phyloP scores from a whole-genome alignment of 2,888 invertebrate genomes.

The Euzetes globulus region DNA sequence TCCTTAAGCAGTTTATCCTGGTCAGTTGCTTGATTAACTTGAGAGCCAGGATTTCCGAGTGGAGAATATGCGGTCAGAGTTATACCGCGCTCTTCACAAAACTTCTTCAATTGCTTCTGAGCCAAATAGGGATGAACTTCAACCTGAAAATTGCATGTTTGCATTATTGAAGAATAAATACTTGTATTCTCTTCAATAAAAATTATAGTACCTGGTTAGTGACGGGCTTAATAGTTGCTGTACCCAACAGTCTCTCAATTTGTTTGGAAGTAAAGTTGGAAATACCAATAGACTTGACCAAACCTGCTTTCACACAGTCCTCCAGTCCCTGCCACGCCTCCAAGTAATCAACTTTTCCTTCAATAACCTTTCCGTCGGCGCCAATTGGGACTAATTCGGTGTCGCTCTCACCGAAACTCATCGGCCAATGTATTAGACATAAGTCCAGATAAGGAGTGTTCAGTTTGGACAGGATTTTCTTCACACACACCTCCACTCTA shows the following conservation, averaged over 20 bases:
- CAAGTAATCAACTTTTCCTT: conserved; percentile 61
- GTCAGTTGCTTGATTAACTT: conserved; percentile 47
- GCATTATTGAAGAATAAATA: too few relatives aligned
- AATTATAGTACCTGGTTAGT: conserved; percentile 16
- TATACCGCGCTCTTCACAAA: conserved; percentile 58
- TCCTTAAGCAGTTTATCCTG: conserved; percentile 58
- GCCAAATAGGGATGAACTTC: conserved; percentile 70
- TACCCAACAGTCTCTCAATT: conserved; percentile 58
- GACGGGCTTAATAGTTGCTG: conserved; percentile 50
- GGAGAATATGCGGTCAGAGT: conserved; percentile 69
- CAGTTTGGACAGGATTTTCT: conserved; percentile 62
- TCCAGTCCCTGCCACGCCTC: conserved; percentile 62
- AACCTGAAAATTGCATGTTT: too few relatives aligned
- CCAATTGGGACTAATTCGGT: too few relatives aligned
- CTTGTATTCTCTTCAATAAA: too few relatives aligned
- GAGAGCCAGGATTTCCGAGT: conserved; percentile 64
- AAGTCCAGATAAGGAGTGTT: conserved; percentile 71
- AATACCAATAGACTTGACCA: conserved; percentile 66
- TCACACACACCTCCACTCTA: conserved; percentile 62
- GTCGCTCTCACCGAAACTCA: conserved; percentile 55
- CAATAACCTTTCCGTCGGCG: conserved; percentile 54
- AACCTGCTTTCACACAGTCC: conserved; percentile 59
- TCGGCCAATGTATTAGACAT: conserved; percentile 87
- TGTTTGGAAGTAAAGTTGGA: conserved; percentile 74
- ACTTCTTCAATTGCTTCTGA: conserved; percentile 56